A percentile compares a stretch with the other conserved stretches of the same genome.
These are phyloP conservation scores for Hippocampus guttulatus DNA, from an alignment of 2,113 vertebrate species.

Conservation along the genomic window DNA sequence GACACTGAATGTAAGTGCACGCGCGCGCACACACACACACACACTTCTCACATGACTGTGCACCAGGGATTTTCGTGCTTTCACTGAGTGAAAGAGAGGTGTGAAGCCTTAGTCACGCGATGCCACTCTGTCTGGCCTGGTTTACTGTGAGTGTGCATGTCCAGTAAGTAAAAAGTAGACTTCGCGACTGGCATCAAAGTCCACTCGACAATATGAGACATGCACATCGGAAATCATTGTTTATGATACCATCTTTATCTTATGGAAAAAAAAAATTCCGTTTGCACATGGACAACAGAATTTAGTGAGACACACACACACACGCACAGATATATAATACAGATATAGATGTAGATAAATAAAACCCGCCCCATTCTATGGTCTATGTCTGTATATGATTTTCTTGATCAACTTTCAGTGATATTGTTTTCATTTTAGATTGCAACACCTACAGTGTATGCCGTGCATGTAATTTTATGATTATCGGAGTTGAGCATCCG, in stretches of 20 bases:
- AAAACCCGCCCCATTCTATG: too few species aligned
- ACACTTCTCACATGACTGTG: conserved; percentile 58
- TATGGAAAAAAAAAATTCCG: neutral
- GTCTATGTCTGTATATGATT: too few species aligned
- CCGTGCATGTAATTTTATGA: neutral
- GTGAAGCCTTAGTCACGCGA: conserved; percentile 65
- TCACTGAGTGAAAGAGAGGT: conserved; percentile 56
- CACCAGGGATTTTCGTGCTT: conserved; percentile 52
- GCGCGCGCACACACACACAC: conserved; percentile 29
- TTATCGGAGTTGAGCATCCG: neutral
- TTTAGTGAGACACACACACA: too few species aligned
- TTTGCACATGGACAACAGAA: too few species aligned
- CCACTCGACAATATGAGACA: conserved; percentile 10
- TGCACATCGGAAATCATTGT: conserved; percentile 40
- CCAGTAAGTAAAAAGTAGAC: neutral
- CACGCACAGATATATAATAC: too few species aligned
- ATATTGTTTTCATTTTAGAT: too few species aligned
- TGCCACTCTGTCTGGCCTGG: conserved; percentile 18
- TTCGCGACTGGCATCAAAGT: conserved; percentile 22
- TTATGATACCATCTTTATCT: conserved; percentile 22
- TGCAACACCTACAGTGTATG: neutral
- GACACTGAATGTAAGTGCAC: conserved; percentile 12
- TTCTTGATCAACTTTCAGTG: too few species aligned
- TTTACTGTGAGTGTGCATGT: conserved; percentile 4
- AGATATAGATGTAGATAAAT: too few species aligned